Conservation (phyloP, 2,888 invertebrate genomes). For the Anaspis maculata region DNA sequence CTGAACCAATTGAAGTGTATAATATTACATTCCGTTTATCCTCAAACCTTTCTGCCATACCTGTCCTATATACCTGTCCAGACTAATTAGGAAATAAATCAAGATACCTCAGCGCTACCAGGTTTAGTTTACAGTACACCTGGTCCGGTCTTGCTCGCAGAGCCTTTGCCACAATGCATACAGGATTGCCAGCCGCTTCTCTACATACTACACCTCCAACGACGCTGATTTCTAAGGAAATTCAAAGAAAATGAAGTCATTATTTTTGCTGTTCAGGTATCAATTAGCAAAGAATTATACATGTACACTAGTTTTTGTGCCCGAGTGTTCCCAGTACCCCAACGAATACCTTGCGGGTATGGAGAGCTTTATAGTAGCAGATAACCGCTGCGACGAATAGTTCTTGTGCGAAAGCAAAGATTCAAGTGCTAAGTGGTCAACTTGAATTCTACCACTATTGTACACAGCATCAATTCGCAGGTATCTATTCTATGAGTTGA, state of each 20-base stretch:
- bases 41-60: conserved; percentile 32
- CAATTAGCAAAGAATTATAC: background rate
- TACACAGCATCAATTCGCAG: too few relatives aligned
- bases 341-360: conserved; percentile 21
- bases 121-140: conserved; percentile 22
- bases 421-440: too few relatives aligned
- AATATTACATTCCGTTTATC: conserved; percentile 19
- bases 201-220: conserved; percentile 16
- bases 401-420: too few relatives aligned
- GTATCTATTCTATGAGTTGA: too few relatives aligned
- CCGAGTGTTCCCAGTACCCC: conserved; percentile 20
- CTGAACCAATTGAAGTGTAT: too few relatives aligned
- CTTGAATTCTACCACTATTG: too few relatives aligned
- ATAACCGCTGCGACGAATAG: too few relatives aligned
- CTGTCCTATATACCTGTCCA: conserved; percentile 41
- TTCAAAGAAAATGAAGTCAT: conserved; percentile 16
- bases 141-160: conserved; percentile 13
- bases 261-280: conserved; percentile 1
- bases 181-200: conserved; percentile 5
- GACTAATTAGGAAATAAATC: conserved; percentile 43
- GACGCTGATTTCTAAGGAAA: conserved; percentile 11
- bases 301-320: background rate
- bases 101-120: conserved; percentile 29
- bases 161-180: background rate
- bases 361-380: too few relatives aligned